These are phyloP conservation scores for Anticlea derivata DNA, from an alignment of 2,888 invertebrate genomes.

Conservation along the genomic window DNA sequence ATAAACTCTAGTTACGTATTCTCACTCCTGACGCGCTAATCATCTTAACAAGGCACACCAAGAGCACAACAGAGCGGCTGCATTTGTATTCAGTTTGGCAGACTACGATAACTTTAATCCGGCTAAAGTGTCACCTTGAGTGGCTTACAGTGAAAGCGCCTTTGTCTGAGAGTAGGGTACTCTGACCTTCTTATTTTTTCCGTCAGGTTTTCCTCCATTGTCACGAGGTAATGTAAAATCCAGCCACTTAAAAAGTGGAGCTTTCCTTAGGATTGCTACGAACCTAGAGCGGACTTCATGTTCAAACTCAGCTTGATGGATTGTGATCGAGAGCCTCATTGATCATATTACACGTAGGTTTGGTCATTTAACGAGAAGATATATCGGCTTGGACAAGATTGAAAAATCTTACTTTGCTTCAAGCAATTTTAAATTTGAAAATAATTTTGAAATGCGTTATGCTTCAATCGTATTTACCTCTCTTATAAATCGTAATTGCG, in stretches of 20 bases:
- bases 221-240: conserved; percentile 70
- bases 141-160: conserved; percentile 77
- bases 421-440: neutral
- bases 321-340: conserved; percentile 75
- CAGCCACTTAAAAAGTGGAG: conserved; percentile 61
- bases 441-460: conserved; percentile 3
- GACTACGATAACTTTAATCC: conserved; percentile 82
- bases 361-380: conserved; percentile 68
- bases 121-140: conserved; percentile 81
- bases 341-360: conserved; percentile 69
- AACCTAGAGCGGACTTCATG: conserved; percentile 55
- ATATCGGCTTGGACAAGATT: conserved; percentile 51
- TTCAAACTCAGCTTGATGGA: conserved; percentile 66
- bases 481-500: conserved; percentile 48
- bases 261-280: conserved; percentile 57
- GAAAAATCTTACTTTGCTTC: conserved; percentile 41
- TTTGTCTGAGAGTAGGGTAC: conserved; percentile 74
- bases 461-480: conserved; percentile 24
- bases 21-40: conserved; percentile 44
- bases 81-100: conserved; percentile 82
- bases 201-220: conserved; percentile 72
- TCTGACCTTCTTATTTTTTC: conserved; percentile 76
- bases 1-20: too few species aligned
- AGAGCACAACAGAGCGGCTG: conserved; percentile 54
- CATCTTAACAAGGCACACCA: conserved; percentile 54